These are phyloP conservation scores for Anagyrus pseudococci DNA, from an alignment of 2,888 invertebrate species.

Conservation along the genomic window DNA sequence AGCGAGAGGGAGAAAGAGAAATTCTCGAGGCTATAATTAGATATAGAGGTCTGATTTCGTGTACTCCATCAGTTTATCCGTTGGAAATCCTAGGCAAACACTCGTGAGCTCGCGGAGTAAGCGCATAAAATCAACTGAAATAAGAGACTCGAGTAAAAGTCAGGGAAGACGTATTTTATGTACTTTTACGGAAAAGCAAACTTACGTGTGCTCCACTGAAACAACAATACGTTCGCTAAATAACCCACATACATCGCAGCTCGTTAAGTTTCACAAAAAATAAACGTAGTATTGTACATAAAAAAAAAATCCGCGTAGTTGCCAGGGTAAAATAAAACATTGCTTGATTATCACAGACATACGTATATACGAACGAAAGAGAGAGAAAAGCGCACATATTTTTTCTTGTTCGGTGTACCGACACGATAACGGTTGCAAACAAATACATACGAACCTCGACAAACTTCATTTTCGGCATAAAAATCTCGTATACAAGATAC, in stretches of 20 bases:
- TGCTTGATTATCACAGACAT: too few species aligned
- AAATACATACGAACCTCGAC: too few species aligned
- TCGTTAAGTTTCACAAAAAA: slow-evolving; percentile 22
- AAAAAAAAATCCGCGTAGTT: too few species aligned
- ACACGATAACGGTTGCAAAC: too few species aligned
- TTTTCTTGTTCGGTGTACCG: too few species aligned
- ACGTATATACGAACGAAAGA: too few species aligned
- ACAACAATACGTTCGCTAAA: slow-evolving; percentile 36
- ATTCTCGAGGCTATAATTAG: slow-evolving; percentile 19
- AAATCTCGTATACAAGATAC: too few species aligned
- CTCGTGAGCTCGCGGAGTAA: slow-evolving; percentile 15
- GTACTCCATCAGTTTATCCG: slow-evolving; percentile 28
- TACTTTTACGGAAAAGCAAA: slow-evolving; percentile 34
- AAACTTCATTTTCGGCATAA: too few species aligned
- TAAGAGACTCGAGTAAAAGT: slow-evolving; percentile 38
- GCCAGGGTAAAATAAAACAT: too few species aligned
- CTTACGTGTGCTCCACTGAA: slow-evolving; percentile 26
- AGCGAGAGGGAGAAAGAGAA: background rate
- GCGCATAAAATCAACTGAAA: slow-evolving; percentile 37
- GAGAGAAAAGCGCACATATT: too few species aligned
- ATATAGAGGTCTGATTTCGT: slow-evolving; percentile 25
- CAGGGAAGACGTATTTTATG: slow-evolving; percentile 34
- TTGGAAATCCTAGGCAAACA: slow-evolving; percentile 29
- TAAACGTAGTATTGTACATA: too few species aligned
- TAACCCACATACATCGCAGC: slow-evolving; percentile 12